Base-by-base conservation (phyloP, 1,140 invertebrate species). In the Odontomachus brunneus region DNA sequence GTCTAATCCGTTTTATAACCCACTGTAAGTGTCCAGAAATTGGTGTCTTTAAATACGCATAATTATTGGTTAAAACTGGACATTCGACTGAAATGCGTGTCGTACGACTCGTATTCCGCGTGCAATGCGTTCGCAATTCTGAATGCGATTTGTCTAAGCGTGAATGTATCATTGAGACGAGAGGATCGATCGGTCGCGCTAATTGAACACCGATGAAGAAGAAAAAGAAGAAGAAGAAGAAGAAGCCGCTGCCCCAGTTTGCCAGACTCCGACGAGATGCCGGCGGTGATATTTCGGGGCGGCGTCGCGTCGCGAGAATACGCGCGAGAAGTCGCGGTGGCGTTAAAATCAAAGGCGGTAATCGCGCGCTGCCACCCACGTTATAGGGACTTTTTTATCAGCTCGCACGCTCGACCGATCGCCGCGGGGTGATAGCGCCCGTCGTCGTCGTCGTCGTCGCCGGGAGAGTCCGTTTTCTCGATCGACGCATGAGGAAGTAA, bases 401-500 rank as follows among this genome's bases (percentile, higher is more conserved):
- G 22, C 48, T 26, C 48, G 17, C 49, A 51, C 66, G 29, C 57
- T 62, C 33, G 26, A 53, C 19, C 49, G 71, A 76, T 78, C 26
- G 33, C 62, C 49, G 53, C 60, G 33, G 24, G 24, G 72, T 26
- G 63, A 83, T 74, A 48, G 55, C 53, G 53, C 55, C 55, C 48
- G n/a, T 48, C 57, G 59, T 11, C 38, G 9, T 44, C 38, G 38
- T 44, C 38, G 9, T 44, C 38, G 9, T 11, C 38, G 38, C 9
- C 38, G 38, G 9, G 38, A 26, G 81, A 55, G 24, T 84, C 19
- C 48, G 60, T 86, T 87, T 84, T 83, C 81, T 72, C 84, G 73
- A 71, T 86, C 65, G 55, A 59, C 60, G 59, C 78, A 73, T 53
- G 85, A 84, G 63, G 69, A 71, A 84, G 69, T 75, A 73, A 80